Base-by-base conservation (phyloP, 1,140 invertebrate species). In the Zaprionus inermis region DNA sequence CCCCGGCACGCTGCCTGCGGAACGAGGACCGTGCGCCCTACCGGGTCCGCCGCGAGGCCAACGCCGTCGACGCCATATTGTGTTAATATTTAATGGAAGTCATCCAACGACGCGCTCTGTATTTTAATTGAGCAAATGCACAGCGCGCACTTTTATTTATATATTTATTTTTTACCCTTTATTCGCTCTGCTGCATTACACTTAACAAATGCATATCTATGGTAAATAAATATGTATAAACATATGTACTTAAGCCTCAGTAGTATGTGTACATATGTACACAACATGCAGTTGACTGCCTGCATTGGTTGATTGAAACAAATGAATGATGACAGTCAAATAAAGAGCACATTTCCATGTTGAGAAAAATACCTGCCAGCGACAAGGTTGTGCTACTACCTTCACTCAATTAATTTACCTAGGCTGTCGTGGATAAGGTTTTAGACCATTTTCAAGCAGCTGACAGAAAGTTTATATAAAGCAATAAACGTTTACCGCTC, bases 401-500 rank as follows among this genome's bases (percentile, higher is more conserved):
- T 22, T 65, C 41, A 51, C 52, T 51, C 36, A 65, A 51, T 71
- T 65, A 52, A 57, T 65, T 56, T 64, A 41, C 60, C 32, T 22
- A 9, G 24, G 18, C 51, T 34, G 36, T 34, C 18, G 12, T 14
- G 51, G 30, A 59, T 60, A 68, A 69, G 28, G 44, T 51, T 24
- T 44, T 20, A 38, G 16, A 12, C 46, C 49, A 54, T 60, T 12
- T 20, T n/a, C n/a, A 22, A 49, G 61, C 54, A 72, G 54, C 51
- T 73, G 69, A 46, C 78, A 66, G 81, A 59, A 85, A 81, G 61
- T 81, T 73, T 71, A 78, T 74, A 65, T 78, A 58, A 61, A 52
- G 78, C 66, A 71, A 86, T 86, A 86, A 84, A 74, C 78, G 51
- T 71, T 81, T 68, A 68, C 64, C 66, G 78, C 59, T 52, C 55